Conservation (phyloP, 2,888 invertebrate species). For the Pseudanteris insignis region DNA sequence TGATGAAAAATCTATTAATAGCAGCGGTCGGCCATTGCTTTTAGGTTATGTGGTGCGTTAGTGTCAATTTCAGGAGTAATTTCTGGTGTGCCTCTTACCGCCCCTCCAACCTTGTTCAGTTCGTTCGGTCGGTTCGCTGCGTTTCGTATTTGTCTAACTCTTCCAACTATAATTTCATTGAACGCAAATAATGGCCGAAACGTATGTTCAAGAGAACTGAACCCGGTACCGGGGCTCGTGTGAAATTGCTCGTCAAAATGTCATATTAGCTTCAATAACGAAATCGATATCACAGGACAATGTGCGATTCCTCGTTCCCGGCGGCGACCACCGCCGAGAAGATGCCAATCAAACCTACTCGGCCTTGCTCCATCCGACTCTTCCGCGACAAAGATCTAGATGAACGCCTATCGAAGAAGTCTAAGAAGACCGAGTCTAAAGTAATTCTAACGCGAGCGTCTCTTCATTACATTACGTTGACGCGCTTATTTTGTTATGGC, state of each 20-base stretch:
- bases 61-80: conserved; percentile 20
- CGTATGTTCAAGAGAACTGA: background rate
- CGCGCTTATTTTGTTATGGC: conserved; percentile 6
- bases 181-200: background rate
- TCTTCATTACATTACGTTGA: background rate
- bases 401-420: conserved; percentile 56
- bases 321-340: conserved; percentile 23
- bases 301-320: conserved; percentile 30
- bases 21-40: conserved; percentile 8
- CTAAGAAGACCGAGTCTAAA: conserved; percentile 49
- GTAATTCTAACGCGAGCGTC: conserved; percentile 19
- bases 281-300: conserved; percentile 4
- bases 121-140: background rate
- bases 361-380: conserved; percentile 58
- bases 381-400: conserved; percentile 58
- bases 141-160: background rate
- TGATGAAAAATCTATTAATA: no score
- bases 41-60: conserved; percentile 23
- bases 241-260: conserved; percentile 1
- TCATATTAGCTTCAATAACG: background rate
- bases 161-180: background rate
- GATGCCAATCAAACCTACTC: conserved; percentile 46
- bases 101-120: conserved; percentile 3
- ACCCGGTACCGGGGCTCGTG: background rate
- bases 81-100: conserved; percentile 1